Evolutionary conservation across 2,888 invertebrate species (phyloP).

Genomic region (Macroteleia sp.): DNA sequence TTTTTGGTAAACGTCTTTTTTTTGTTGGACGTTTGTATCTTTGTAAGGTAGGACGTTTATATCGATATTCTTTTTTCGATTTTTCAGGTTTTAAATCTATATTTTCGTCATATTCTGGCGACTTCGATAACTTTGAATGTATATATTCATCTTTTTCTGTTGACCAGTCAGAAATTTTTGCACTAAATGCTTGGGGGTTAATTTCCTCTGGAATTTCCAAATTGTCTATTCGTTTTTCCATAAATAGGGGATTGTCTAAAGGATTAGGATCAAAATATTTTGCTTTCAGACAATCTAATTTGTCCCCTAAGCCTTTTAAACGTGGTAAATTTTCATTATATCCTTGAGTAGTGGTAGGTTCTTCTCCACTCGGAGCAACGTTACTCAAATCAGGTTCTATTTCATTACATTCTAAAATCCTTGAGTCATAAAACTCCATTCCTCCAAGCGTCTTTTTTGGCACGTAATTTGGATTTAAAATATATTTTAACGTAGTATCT

Average conservation of each 20-base stretch:
- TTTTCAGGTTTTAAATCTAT: neutral
- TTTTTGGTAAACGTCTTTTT: slow-evolving; percentile 23
- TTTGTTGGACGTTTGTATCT: slow-evolving; percentile 11
- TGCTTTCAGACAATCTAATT: slow-evolving; percentile 89
- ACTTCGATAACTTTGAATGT: slow-evolving; percentile 69
- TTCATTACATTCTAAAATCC: slow-evolving; percentile 83
- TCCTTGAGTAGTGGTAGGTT: slow-evolving; percentile 72
- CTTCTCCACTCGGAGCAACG: slow-evolving; percentile 76
- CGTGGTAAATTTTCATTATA: slow-evolving; percentile 81
- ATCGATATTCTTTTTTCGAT: slow-evolving; percentile 6
- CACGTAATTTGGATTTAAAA: slow-evolving; percentile 87
- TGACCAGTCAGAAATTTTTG: slow-evolving; percentile 70
- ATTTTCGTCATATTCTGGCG: slow-evolving; percentile 69
- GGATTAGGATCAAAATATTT: slow-evolving; percentile 90
- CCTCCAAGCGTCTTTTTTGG: slow-evolving; percentile 88
- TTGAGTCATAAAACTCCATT: slow-evolving; percentile 89
- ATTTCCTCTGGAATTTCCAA: slow-evolving; percentile 73
- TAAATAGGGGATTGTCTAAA: slow-evolving; percentile 90
- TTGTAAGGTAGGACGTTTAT: neutral
- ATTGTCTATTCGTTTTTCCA: slow-evolving; percentile 78
- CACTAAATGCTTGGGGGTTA: slow-evolving; percentile 69
- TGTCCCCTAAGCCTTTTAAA: slow-evolving; percentile 88
- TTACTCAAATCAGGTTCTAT: slow-evolving; percentile 75
- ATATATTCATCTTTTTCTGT: slow-evolving; percentile 69
- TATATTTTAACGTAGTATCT: slow-evolving; percentile 88